Percentiles rank a stretch among this genome's conserved stretches.
These are phyloP conservation scores for Scolopax mira DNA, from an alignment of 2,113 vertebrate species.

Conservation along the genomic window DNA sequence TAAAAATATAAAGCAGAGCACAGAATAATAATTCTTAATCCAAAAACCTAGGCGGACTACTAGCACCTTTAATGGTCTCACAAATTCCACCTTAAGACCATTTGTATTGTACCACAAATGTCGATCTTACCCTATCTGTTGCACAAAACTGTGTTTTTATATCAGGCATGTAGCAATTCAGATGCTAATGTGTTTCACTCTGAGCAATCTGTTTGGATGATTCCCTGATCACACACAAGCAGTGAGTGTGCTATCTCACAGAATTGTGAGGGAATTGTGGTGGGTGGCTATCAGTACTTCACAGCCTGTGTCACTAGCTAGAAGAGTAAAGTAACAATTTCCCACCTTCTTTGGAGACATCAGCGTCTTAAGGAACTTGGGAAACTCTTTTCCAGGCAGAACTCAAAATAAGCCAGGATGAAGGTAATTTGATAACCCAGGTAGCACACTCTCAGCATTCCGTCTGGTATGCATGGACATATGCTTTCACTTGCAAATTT, in stretches of 20 bases:
- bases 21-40: not conserved
- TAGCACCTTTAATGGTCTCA: not conserved
- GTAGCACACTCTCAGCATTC: not conserved
- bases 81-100: not conserved
- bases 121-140: not conserved
- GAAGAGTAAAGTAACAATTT: not conserved
- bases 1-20: not conserved
- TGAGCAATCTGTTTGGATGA: not conserved
- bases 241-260: not conserved
- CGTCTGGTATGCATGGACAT: accelerated
- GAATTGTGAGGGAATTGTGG: no score
- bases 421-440: not conserved
- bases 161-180: not conserved
- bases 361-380: not conserved
- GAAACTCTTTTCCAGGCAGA: not conserved
- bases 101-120: not conserved
- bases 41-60: not conserved
- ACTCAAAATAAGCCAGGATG: not conserved
- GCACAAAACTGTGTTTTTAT: not conserved
- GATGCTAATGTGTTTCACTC: not conserved
- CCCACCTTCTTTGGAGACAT: not conserved
- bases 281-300: not conserved
- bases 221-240: not conserved
- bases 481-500: not conserved
- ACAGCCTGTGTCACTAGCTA: not conserved